A percentile compares a stretch with the other conserved stretches of the same genome.
Evolutionary conservation across 1,140 invertebrate genomes (phyloP).

Genomic region (Drosophila lacertosa): DNA sequence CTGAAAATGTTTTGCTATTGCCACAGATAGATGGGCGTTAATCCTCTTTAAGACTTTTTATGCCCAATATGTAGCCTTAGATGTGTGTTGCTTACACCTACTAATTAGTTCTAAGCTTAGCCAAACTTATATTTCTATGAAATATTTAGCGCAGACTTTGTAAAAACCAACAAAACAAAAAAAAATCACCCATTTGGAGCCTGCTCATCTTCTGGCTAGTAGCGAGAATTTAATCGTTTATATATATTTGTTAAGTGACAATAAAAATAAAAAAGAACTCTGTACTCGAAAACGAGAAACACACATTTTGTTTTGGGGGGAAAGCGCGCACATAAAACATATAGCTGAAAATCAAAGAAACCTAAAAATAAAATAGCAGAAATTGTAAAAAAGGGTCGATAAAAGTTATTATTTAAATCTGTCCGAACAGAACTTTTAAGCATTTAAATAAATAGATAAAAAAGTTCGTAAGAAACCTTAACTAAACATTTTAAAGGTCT

Average conservation of each 20-base stretch:
- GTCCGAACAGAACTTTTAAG: too few relatives aligned
- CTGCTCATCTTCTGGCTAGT: neutral
- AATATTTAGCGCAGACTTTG: conserved; percentile 34
- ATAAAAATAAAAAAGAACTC: conserved; percentile 32
- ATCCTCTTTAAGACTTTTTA: neutral
- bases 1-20: conserved; percentile 93
- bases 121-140: conserved; percentile 45
- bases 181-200: neutral
- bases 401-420: too few relatives aligned
- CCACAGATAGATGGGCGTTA: conserved; percentile 73
- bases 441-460: too few relatives aligned
- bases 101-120: conserved; percentile 10
- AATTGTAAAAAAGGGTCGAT: too few relatives aligned
- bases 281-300: neutral
- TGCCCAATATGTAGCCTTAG: conserved; percentile 31
- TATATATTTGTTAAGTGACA: conserved; percentile 34
- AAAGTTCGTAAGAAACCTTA: too few relatives aligned
- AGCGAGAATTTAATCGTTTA: neutral
- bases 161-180: too few relatives aligned
- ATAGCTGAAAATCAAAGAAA: too few relatives aligned
- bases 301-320: neutral
- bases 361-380: too few relatives aligned
- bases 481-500: too few relatives aligned
- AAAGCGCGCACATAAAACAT: too few relatives aligned
- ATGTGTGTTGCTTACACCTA: neutral